Conservation (phyloP, 2,113 vertebrate genomes). For the Elephantulus edwardii region DNA sequence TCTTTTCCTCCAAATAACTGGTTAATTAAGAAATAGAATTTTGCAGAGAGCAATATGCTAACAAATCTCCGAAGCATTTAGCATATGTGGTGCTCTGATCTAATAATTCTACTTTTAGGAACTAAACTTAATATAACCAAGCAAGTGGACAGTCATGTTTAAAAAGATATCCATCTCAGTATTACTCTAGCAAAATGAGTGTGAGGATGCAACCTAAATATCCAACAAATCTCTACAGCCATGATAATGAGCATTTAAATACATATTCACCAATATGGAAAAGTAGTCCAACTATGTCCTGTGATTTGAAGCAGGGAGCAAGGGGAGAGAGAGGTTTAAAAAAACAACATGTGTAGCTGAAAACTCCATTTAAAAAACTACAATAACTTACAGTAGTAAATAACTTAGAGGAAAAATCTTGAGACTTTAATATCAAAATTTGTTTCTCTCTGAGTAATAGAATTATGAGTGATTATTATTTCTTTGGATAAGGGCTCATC, state of each 20-base stretch:
- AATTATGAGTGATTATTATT: background rate
- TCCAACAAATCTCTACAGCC: background rate
- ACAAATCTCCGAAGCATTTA: conserved; percentile 16
- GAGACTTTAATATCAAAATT: conserved; percentile 24
- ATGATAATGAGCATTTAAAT: conserved; percentile 3
- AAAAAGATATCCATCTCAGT: conserved; percentile 2
- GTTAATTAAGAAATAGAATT: background rate
- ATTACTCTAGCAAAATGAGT: background rate
- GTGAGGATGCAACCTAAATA: background rate
- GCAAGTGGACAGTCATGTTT: background rate
- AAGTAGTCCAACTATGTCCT: background rate
- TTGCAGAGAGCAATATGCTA: background rate
- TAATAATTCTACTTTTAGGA: conserved; percentile 1
- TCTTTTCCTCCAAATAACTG: background rate
- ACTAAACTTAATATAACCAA: conserved; percentile 8
- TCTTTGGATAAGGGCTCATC: background rate
- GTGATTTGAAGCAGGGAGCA: background rate
- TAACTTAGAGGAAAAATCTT: background rate
- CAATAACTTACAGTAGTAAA: background rate
- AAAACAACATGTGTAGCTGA: background rate
- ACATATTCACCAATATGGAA: background rate
- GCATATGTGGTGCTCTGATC: background rate
- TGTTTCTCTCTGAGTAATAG: background rate
- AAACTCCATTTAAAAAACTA: background rate
- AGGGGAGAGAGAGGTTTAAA: conserved; percentile 26